Evolutionary conservation across 2,888 invertebrate species (phyloP), one percentile per base, ranked within the genome.

Genomic region (Agriopis aurantiaria): DNA sequence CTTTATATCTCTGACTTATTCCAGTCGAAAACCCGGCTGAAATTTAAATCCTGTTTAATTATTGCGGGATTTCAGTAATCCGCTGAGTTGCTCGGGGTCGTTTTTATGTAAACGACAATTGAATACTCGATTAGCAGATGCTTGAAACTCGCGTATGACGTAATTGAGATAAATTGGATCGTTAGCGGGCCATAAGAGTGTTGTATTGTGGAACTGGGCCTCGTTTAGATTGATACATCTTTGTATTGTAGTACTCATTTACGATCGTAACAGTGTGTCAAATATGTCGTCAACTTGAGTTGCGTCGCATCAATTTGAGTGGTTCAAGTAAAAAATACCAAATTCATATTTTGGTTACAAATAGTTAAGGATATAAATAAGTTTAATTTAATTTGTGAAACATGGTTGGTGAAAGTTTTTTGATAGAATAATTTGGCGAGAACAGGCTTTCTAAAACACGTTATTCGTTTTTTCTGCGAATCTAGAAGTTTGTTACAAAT

Each of bases 11-110:
- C 41, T 12, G 43, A 8, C 23, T 55, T 8, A 55, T 52, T 45
- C 45, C n/a, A n/a, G 53, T 33, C 40, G 12, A 65, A n/a, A 33
- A 80, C 79, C 80, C 79, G 78, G 78, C 83, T 84, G 83, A 85
- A 85, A 86, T 86, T 87, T 78, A 78, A 81, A 82, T 78, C 81
- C 82, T 78, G 79, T 85, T 88, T 86, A 88, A 88, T 89, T 88
- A 86, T 84, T 78, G 78, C 78, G 76, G 79, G 80, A 80, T 83
- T 82, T 78, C 65, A 66, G 73, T 72, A 71, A 73, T 68, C 69
- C 69, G 71, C 66, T 69, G 78, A 80, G 74, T 67, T 55, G 69
- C 76, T 74, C 67, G 60, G 73, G 70, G 72, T 72, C 70, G 74
- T 76, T 80, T 77, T 76, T 72, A 57, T 75, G 74, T 73, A 76